Evolutionary conservation across 1,140 invertebrate genomes (phyloP).

Genomic region (Drosophila tani): DNA sequence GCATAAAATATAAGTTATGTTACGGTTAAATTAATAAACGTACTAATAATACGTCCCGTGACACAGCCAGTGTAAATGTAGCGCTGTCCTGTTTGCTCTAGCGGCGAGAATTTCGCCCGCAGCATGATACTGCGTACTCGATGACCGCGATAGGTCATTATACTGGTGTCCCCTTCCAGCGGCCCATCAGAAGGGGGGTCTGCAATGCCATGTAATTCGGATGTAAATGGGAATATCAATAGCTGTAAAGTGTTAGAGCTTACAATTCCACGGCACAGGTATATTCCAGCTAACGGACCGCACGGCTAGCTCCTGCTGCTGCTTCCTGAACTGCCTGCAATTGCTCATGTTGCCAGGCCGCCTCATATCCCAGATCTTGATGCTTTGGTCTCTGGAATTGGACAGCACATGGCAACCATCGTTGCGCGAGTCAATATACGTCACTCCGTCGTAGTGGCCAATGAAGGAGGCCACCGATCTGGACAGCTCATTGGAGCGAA

Average conservation of each 20-base stretch:
- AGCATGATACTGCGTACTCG: slow-evolving; percentile 93
- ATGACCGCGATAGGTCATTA: slow-evolving; percentile 95
- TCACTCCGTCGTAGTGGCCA: slow-evolving; percentile 94
- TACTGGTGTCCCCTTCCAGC: slow-evolving; percentile 90
- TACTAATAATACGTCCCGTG: too few relatives aligned
- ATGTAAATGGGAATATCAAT: neutral
- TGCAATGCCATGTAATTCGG: neutral
- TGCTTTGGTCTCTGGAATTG: slow-evolving; percentile 96
- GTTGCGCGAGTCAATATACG: slow-evolving; percentile 91
- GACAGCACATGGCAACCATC: slow-evolving; percentile 93
- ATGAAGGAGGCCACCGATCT: slow-evolving; percentile 89
- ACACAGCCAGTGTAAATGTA: too few relatives aligned
- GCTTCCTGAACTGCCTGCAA: slow-evolving; percentile 35
- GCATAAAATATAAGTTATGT: too few relatives aligned
- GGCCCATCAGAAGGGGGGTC: slow-evolving; percentile 86
- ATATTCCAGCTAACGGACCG: too few relatives aligned
- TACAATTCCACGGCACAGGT: slow-evolving; percentile 96
- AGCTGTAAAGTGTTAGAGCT: neutral
- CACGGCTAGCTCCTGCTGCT: slow-evolving; percentile 55
- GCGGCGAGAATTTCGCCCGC: slow-evolving; percentile 94
- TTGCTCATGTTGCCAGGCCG: too few relatives aligned
- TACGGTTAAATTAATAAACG: too few relatives aligned
- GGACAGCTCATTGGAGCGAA: slow-evolving; percentile 85
- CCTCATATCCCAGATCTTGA: slow-evolving; percentile 97
- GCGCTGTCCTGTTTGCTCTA: too few relatives aligned